phyloP scores from a whole-genome alignment of 1,140 invertebrate species.

The Agraylea sexmaculata region DNA sequence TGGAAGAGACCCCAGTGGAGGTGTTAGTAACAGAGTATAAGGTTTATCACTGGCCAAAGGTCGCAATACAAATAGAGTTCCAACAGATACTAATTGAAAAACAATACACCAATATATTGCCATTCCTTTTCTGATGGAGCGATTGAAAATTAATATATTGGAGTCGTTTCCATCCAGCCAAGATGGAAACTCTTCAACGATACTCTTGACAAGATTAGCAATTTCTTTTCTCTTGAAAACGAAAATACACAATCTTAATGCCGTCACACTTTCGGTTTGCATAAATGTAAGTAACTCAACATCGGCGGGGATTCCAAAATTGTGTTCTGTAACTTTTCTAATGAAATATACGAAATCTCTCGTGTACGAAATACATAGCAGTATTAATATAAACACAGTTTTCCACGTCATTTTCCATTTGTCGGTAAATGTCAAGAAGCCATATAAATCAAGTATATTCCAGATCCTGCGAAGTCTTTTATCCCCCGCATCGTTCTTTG shows the following conservation, averaged over 20 bases:
- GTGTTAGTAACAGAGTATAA: constrained; percentile 9
- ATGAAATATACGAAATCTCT: constrained; percentile 11
- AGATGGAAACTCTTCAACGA: constrained; percentile 11
- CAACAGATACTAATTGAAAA: constrained; percentile 9
- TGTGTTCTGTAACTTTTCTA: constrained; percentile 1
- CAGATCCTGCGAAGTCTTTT: constrained; percentile 9
- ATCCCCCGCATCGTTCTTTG: constrained; percentile 1
- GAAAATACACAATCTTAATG: constrained; percentile 8
- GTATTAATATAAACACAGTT: background rate
- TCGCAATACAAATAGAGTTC: constrained; percentile 1
- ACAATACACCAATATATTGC: no score
- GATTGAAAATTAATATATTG: no score
- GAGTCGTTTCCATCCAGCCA: constrained; percentile 6
- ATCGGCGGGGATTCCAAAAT: constrained; percentile 9
- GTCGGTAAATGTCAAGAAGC: constrained; percentile 7
- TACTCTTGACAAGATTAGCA: constrained; percentile 3
- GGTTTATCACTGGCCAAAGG: constrained; percentile 7
- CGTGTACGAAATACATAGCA: constrained; percentile 6
- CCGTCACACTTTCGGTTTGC: constrained; percentile 13
- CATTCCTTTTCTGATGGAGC: no score
- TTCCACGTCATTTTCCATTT: constrained; percentile 11
- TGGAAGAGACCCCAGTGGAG: constrained; percentile 7
- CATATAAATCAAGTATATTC: constrained; percentile 10
- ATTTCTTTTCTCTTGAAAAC: constrained; percentile 7
- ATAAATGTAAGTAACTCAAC: constrained; percentile 13